Base-by-base conservation (phyloP, 2,797 vertebrate genomes). In the Pangasius djambal region DNA sequence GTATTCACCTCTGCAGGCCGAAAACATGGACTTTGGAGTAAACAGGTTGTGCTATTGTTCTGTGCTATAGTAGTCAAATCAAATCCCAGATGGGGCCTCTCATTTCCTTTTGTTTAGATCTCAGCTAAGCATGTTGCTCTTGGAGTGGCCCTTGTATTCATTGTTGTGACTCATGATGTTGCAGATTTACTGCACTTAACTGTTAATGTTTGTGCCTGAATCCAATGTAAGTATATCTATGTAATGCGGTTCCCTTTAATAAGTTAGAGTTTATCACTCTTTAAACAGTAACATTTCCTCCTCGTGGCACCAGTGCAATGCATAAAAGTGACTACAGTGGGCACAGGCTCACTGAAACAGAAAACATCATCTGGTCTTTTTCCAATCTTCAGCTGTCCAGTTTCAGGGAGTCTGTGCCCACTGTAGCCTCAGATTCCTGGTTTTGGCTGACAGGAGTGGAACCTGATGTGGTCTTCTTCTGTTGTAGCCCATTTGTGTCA, bases 31-130 rank as follows among this genome's bases (percentile, higher is more conserved):
- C 37, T 89, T 69, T 82, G 82, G 59, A 74, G 88, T 85, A 86
- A 92, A 88, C 90, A 90, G 88, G 89, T 85, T 92, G 90, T 87
- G 50, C 89, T 70, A 90, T 90, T 92, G 91, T 92, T 90, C 77
- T 74, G 40, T 85, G 65, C 72, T 88, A 89, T 90, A 89, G 86
- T 90, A 86, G 70, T 90, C 81, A 61, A 87, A 83, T 88, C 84
- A 91, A 89, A 85, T 86, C 89, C 89, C 89, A 92, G 55, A 88
- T 79, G 91, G 88, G 82, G 88, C 34, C 70, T 83, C 81, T 86
- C 86, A 86, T 89, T 92, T 92, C 89, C 89, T 90, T 88, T 83
- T 82, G 88, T 89, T 91, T 88, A 90, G 87, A 85, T 75, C 87
- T 75, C 75, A 82, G 61, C 69, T 87, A 84, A 91, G 88, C 65